A percentile compares a stretch with the other conserved stretches of the same genome.
Conservation (phyloP, 1,140 invertebrate species). For the Drepana arcuata region DNA sequence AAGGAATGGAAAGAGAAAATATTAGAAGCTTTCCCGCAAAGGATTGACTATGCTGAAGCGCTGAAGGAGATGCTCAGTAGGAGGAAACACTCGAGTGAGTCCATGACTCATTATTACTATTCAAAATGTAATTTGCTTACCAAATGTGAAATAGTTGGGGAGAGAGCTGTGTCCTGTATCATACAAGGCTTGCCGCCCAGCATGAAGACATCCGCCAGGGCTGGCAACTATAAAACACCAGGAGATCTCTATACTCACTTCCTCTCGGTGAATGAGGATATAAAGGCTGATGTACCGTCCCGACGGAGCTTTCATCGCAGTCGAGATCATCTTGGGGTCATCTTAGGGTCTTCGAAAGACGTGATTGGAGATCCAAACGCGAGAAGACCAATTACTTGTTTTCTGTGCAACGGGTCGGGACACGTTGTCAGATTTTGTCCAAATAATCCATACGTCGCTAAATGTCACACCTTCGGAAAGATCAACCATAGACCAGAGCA, state of each 20-base stretch:
- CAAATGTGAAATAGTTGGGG: slow-evolving; percentile 1
- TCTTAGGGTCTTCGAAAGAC: too few species aligned
- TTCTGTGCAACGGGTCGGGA: too few species aligned
- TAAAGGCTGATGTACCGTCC: too few species aligned
- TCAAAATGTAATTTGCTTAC: slow-evolving; percentile 1
- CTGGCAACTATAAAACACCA: slow-evolving; percentile 6
- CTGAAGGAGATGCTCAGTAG: slow-evolving; percentile 4
- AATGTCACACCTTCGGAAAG: too few species aligned
- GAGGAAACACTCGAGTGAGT: slow-evolving; percentile 1
- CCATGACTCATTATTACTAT: slow-evolving; percentile 7
- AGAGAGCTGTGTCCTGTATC: slow-evolving; percentile 7
- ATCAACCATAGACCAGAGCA: too few species aligned
- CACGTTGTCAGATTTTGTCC: too few species aligned
- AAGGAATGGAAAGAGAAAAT: slow-evolving; percentile 7
- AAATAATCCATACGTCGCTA: too few species aligned
- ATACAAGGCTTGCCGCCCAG: slow-evolving; percentile 6
- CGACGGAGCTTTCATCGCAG: too few species aligned
- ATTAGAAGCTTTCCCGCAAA: slow-evolving; percentile 4
- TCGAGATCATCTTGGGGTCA: too few species aligned
- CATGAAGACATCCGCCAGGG: slow-evolving; percentile 6
- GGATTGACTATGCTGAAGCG: slow-evolving; percentile 5
- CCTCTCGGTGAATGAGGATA: background rate
- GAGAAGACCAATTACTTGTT: too few species aligned
- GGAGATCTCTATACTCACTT: slow-evolving; percentile 5
- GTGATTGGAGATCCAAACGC: too few species aligned